Evolutionary conservation across 2,888 invertebrate genomes (phyloP).

Genomic region (Hydraecia micacea): DNA sequence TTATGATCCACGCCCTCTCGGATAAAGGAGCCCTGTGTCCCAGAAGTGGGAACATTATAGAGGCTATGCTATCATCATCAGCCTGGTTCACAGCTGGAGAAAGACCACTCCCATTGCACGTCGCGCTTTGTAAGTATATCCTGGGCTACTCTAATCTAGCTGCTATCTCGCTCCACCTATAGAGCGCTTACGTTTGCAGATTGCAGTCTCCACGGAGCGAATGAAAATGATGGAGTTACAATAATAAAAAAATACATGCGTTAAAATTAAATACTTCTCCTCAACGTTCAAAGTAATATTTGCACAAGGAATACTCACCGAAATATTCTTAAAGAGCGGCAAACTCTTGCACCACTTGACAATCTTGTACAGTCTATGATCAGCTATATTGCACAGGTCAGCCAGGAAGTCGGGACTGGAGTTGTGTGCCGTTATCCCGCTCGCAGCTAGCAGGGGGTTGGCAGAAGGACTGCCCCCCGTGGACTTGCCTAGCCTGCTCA

Average conservation of each 20-base stretch:
- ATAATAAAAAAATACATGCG: background rate
- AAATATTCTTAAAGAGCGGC: conserved; percentile 98
- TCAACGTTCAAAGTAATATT: background rate
- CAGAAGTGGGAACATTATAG: too few species aligned
- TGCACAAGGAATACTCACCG: conserved; percentile 90
- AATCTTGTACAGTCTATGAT: conserved; percentile 98
- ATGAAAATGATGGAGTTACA: background rate
- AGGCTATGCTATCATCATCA: too few species aligned
- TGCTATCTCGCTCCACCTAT: background rate
- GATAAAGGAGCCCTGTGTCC: too few species aligned
- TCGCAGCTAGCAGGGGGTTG: conserved; percentile 86
- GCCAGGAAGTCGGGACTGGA: conserved; percentile 96
- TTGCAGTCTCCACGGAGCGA: background rate
- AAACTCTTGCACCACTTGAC: conserved; percentile 99
- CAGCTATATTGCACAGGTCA: conserved; percentile 98
- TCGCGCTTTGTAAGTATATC: background rate
- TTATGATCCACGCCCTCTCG: too few species aligned
- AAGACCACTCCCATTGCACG: too few species aligned
- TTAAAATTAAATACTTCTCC: background rate
- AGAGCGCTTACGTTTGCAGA: too few species aligned
- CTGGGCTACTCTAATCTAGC: background rate
- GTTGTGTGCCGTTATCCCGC: conserved; percentile 90
- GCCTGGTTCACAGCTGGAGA: too few species aligned
- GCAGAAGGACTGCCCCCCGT: conserved; percentile 82
- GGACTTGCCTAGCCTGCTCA: conserved; percentile 91